Base-by-base conservation (phyloP, 2,888 invertebrate genomes). In the Stomorhina lunata region DNA sequence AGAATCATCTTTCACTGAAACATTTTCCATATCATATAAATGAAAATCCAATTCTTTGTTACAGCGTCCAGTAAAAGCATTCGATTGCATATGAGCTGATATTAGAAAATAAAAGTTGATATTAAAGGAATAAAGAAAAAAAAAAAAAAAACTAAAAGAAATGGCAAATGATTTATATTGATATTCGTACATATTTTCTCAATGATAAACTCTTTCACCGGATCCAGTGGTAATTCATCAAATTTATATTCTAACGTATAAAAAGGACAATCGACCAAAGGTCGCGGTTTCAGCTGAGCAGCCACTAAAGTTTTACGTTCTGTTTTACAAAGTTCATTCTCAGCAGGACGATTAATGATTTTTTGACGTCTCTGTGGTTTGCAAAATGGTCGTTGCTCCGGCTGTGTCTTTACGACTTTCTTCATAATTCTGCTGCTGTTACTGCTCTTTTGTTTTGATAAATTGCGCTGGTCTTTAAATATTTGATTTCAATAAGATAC, bases 181-280 rank as follows among this genome's bases (percentile, higher is more conserved):
- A n/a, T n/a, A n/a, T n/a, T n/a, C n/a, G n/a, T 84, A 91, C 90
- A 88, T 66, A 88, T 88, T 83, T 89, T 90, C 79, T 90, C 90
- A 61, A 81, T 75, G 29, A 90, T 79, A 66, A 86, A 90, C 32
- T 86, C 86, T 80, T 88, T 89, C 15, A 87, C 85, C 2, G 91
- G 91, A 87, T 91, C 91, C 29, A 91, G 81, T 0, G 91, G 91
- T 84, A 91, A 84, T 71, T 91, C 89, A 84, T 91, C 91, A 29
- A 86, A 86, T 20, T 86, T 79, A 81, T 91, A 90, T 34, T 85
- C 80, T 68, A 90, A 86, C 34, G 85, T 84, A 83, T 90, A 91
- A 72, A 91, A 91, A 4, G 91, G 91, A 37, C 89, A 88, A 78
- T 91, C 91, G 50, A 89, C 90, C 25, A 90, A 59, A 17, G 82